Percentiles rank a stretch among this genome's conserved stretches.
Conservation (phyloP, 2,113 vertebrate species). For the Plecotus auritus region DNA sequence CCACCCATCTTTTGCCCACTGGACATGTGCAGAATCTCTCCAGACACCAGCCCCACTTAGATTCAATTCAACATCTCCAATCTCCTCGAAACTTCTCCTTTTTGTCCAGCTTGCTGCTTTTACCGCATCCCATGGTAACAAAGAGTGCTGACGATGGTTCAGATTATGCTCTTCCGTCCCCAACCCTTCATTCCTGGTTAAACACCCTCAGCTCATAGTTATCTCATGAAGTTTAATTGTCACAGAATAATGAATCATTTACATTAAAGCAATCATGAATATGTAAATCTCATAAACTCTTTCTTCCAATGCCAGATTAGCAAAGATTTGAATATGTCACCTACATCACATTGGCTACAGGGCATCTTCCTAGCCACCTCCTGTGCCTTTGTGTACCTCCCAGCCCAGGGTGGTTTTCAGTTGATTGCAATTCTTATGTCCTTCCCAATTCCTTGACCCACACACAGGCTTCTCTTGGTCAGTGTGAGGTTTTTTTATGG, state of each 20-base stretch:
- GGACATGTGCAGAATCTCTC: not conserved
- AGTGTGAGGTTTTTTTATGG: not conserved
- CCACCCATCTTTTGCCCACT: not conserved
- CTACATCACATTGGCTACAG: not conserved
- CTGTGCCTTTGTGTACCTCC: not conserved
- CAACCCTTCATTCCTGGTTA: not conserved
- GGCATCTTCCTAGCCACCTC: not conserved
- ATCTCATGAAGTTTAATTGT: not conserved
- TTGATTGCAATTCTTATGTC: not conserved
- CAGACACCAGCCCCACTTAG: not conserved
- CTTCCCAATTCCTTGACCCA: not conserved
- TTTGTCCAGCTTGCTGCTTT: not conserved
- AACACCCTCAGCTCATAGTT: not conserved
- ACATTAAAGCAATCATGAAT: not conserved
- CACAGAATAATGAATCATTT: not conserved
- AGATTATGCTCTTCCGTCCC: not conserved
- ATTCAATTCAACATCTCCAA: not conserved
- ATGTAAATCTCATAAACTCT: not conserved
- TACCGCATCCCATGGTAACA: no score
- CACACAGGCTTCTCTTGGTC: not conserved
- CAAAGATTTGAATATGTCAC: not conserved
- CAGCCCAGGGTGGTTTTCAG: not conserved
- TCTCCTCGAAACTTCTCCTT: not conserved
- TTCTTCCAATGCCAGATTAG: not conserved
- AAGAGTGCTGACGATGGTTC: no score